Conservation (phyloP, 1,140 invertebrate genomes). For the Anastatus disparis region DNA sequence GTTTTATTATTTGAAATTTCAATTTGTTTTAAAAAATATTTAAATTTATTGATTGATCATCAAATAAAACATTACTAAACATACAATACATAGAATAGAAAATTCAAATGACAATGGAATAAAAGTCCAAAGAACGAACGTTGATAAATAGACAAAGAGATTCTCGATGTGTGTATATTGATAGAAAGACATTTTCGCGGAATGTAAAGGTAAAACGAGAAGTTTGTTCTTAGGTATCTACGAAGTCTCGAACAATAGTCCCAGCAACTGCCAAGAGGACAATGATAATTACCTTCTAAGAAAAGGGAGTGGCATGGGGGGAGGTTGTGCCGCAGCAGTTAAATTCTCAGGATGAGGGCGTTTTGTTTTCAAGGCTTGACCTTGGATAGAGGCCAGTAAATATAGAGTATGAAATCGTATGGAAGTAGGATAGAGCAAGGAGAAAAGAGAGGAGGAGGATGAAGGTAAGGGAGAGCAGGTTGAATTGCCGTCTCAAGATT, state of each 20-base stretch:
- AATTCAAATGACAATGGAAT: too few relatives aligned
- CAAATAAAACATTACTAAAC: too few relatives aligned
- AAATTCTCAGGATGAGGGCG: constrained; percentile 15
- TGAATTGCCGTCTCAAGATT: not conserved
- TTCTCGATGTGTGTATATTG: constrained; percentile 19
- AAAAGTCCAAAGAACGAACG: too few relatives aligned
- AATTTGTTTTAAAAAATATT: too few relatives aligned
- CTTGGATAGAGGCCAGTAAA: constrained; percentile 25
- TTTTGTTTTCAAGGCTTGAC: constrained; percentile 35
- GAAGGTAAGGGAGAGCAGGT: too few relatives aligned
- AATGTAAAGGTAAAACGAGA: constrained; percentile 22
- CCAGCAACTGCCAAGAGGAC: constrained; percentile 28
- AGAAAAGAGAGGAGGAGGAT: too few relatives aligned
- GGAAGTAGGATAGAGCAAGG: too few relatives aligned
- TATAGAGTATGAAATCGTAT: not conserved
- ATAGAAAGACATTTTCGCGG: constrained; percentile 13
- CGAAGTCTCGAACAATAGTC: constrained; percentile 18
- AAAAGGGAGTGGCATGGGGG: not conserved
- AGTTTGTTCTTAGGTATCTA: not conserved
- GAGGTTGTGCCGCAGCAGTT: not conserved
- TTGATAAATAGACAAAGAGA: too few relatives aligned
- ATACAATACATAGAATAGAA: too few relatives aligned
- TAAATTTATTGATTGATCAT: too few relatives aligned
- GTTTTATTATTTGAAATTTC: too few relatives aligned
- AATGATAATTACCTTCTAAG: constrained; percentile 31